Conservation (phyloP, 2,113 vertebrate species). For the Platichthys flesus region DNA sequence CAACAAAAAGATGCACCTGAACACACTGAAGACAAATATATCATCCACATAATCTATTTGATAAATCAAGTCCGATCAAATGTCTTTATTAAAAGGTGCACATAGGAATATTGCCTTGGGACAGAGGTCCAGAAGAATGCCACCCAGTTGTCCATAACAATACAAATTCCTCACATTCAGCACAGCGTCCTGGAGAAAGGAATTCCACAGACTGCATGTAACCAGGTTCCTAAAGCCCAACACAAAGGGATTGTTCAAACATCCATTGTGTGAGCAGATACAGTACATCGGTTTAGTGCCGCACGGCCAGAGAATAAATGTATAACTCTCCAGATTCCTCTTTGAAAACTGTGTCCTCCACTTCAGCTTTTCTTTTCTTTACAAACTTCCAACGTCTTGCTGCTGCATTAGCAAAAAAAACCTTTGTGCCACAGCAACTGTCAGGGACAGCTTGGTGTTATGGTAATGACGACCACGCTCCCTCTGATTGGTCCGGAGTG, state of each 20-base stretch:
- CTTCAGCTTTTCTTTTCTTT: background rate
- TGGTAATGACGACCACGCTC: background rate
- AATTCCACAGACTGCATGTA: background rate
- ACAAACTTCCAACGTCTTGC: background rate
- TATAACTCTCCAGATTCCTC: background rate
- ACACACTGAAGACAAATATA: too few relatives aligned
- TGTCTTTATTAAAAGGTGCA: background rate
- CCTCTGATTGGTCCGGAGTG: background rate
- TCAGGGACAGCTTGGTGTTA: background rate
- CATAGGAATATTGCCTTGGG: background rate
- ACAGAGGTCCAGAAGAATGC: background rate
- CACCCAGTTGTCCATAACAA: background rate
- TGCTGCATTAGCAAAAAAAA: background rate
- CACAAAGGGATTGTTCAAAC: background rate
- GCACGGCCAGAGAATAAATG: background rate
- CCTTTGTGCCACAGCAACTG: conserved; percentile 1
- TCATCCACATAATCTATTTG: too few relatives aligned
- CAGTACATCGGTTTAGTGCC: background rate
- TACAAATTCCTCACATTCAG: background rate
- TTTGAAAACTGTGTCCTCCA: background rate
- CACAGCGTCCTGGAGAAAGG: background rate
- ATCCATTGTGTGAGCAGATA: background rate
- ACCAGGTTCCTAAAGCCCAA: background rate
- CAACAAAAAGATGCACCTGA: too few relatives aligned
- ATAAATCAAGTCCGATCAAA: background rate